Evolutionary conservation across 2,888 invertebrate species (phyloP).

Genomic region (Penaeus monodon): DNA sequence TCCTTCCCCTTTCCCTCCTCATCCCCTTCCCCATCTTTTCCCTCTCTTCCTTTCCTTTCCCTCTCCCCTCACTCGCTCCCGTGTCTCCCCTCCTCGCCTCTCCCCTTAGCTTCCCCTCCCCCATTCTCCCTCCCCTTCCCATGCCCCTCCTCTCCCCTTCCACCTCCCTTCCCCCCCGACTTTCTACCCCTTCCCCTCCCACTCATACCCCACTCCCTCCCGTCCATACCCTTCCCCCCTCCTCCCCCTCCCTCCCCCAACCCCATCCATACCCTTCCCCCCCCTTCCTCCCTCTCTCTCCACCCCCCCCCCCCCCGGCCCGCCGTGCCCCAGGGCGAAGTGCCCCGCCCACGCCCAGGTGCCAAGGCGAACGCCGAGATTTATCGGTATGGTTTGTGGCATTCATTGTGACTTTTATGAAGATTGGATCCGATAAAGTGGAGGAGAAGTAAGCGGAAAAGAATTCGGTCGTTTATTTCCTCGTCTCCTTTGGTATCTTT

Average conservation of each 20-base stretch:
- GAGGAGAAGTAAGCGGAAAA: constrained; percentile 30
- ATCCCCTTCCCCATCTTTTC: too few species aligned
- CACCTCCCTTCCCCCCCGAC: neutral
- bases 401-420: constrained; percentile 32
- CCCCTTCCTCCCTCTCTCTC: too few species aligned
- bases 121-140: neutral
- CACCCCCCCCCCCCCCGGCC: too few species aligned
- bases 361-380: neutral
- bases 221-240: too few species aligned
- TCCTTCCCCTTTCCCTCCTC: neutral
- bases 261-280: too few species aligned
- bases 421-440: constrained; percentile 32
- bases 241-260: too few species aligned
- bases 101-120: neutral
- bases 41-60: neutral
- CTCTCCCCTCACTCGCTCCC: neutral
- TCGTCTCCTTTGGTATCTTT: neutral
- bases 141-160: neutral
- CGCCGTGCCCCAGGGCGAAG: too few species aligned
- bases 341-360: neutral
- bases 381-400: constrained; percentile 16
- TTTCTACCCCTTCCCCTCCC: too few species aligned
- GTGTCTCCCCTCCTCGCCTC: neutral
- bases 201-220: too few species aligned
- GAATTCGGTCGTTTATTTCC: constrained; percentile 21